These are phyloP conservation scores for Mactra quadrangularis DNA, from an alignment of 1,140 invertebrate species.

Conservation along the genomic window DNA sequence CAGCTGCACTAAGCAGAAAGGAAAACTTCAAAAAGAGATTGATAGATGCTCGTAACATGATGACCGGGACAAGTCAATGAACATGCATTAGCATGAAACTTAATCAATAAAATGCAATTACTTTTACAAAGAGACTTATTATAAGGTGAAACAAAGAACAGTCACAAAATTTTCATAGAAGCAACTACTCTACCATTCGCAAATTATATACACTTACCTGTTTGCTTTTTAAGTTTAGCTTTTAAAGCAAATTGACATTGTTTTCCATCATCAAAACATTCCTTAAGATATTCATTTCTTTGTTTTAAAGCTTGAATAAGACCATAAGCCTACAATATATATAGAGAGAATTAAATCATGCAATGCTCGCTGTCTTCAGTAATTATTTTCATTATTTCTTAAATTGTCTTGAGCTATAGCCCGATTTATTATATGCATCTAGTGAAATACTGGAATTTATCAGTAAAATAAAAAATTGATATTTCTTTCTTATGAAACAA, in stretches of 20 bases:
- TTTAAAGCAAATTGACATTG: slow-evolving; percentile 11
- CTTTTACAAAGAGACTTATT: too few relatives aligned
- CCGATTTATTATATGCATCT: background rate
- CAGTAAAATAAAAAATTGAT: too few relatives aligned
- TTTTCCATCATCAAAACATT: slow-evolving; percentile 24
- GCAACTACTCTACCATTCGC: too few relatives aligned
- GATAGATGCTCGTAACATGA: too few relatives aligned
- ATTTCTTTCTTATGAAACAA: background rate
- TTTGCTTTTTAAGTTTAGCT: slow-evolving; percentile 15
- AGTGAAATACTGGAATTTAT: too few relatives aligned
- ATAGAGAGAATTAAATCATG: background rate
- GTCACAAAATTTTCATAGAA: too few relatives aligned
- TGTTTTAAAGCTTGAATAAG: slow-evolving; percentile 11
- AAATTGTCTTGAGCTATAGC: background rate
- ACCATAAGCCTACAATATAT: slow-evolving; percentile 10
- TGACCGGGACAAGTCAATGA: too few relatives aligned
- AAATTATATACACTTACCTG: slow-evolving; percentile 29
- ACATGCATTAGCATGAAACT: too few relatives aligned
- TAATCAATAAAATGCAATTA: too few relatives aligned
- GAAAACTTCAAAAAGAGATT: too few relatives aligned
- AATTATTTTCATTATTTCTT: background rate
- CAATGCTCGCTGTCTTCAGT: background rate
- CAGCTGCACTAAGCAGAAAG: too few relatives aligned
- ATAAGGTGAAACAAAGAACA: too few relatives aligned
- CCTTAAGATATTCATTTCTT: background rate